These are phyloP conservation scores for Hippocampus comes DNA, from an alignment of 2,113 vertebrate genomes.

Conservation along the genomic window DNA sequence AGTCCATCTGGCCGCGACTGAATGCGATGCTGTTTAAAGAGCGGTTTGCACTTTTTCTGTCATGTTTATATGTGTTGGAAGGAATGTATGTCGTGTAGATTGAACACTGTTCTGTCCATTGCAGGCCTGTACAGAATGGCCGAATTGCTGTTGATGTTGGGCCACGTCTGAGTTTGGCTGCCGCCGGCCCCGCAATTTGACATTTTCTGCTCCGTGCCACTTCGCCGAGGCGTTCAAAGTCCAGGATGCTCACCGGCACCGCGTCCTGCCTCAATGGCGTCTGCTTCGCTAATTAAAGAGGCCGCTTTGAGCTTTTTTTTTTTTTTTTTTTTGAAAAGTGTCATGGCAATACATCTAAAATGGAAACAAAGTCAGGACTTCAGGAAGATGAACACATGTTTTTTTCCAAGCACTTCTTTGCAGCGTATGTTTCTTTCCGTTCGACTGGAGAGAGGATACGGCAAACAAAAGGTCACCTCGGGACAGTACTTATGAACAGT, in stretches of 20 bases:
- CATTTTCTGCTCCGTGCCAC: constrained; percentile 45
- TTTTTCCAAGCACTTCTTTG: not conserved
- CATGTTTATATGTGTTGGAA: constrained; percentile 2
- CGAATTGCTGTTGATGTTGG: constrained; percentile 51
- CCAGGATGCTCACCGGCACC: not conserved
- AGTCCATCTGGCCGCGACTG: constrained; percentile 33
- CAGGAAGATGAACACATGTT: not conserved
- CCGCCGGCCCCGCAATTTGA: constrained; percentile 41
- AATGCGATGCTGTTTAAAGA: constrained; percentile 52
- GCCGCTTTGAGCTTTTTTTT: constrained; percentile 33
- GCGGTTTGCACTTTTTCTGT: constrained; percentile 46
- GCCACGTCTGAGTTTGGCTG: constrained; percentile 42
- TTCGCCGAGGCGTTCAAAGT: constrained; percentile 10
- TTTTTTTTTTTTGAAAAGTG: not conserved
- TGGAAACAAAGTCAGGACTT: not conserved
- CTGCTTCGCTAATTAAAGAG: constrained; percentile 49
- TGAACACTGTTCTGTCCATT: not conserved
- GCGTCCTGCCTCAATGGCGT: constrained; percentile 30
- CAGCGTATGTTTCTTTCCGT: not conserved
- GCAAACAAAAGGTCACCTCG: too few relatives aligned
- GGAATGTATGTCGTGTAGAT: constrained; percentile 18
- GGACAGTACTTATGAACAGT: too few relatives aligned
- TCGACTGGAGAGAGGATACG: not conserved
- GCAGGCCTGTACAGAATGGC: constrained; percentile 31
- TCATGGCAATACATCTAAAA: constrained; percentile 6